phyloP scores from a whole-genome alignment of 2,888 invertebrate species.

The Apamea anceps region DNA sequence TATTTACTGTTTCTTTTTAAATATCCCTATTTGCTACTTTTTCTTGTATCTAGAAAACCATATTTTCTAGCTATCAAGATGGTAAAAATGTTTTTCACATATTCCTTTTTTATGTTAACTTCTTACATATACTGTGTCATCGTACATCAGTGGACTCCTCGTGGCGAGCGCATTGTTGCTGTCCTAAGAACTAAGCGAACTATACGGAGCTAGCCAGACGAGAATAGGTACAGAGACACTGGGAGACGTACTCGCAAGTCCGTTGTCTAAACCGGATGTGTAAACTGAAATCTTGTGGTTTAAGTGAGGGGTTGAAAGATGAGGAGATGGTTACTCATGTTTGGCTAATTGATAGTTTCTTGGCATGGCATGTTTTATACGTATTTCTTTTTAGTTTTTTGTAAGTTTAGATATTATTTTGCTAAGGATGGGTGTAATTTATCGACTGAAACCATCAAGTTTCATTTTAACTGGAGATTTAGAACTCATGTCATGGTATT shows the following conservation, averaged over 20 bases:
- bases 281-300: conserved; percentile 58
- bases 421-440: neutral
- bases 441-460: too few relatives aligned
- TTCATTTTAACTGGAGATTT: neutral
- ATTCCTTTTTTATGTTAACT: conserved; percentile 22
- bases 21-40: neutral
- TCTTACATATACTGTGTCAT: conserved; percentile 43
- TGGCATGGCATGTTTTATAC: neutral
- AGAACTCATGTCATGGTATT: too few relatives aligned
- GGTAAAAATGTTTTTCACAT: neutral
- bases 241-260: conserved; percentile 72
- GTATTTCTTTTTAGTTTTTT: neutral
- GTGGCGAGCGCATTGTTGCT: conserved; percentile 56
- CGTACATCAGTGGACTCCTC: conserved; percentile 51
- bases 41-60: neutral
- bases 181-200: conserved; percentile 61
- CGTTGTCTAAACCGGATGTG: conserved; percentile 73
- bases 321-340: conserved; percentile 27
- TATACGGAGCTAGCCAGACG: conserved; percentile 69
- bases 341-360: conserved; percentile 20
- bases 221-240: conserved; percentile 73
- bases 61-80: neutral
- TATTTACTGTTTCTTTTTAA: neutral
- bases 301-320: conserved; percentile 30
- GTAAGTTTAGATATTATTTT: neutral